These are phyloP conservation scores for Drepana falcataria DNA, from an alignment of 2,888 invertebrate genomes.

Conservation along the genomic window DNA sequence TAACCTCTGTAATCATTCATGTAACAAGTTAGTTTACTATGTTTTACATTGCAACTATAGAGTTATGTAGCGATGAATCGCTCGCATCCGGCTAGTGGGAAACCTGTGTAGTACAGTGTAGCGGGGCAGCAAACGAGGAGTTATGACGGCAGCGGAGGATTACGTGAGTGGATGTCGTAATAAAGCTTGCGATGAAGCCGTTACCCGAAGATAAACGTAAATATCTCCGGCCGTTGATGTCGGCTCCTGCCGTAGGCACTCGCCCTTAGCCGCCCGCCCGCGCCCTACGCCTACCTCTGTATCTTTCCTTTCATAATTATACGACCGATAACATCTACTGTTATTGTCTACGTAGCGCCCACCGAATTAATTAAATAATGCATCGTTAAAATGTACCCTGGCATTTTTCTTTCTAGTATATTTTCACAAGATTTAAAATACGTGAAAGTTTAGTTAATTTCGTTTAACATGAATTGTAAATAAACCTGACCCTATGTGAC, in stretches of 20 bases:
- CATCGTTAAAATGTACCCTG: conserved; percentile 3
- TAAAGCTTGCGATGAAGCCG: conserved; percentile 79
- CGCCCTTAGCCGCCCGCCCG: conserved; percentile 27
- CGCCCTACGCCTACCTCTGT: conserved; percentile 35
- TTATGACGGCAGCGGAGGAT: conserved; percentile 76
- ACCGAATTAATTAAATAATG: conserved; percentile 15
- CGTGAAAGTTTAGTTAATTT: too few relatives aligned
- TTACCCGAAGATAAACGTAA: conserved; percentile 78
- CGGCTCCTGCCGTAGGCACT: conserved; percentile 25
- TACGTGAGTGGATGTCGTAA: conserved; percentile 79
- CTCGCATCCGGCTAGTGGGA: conserved; percentile 50
- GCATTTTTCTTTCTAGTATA: too few relatives aligned
- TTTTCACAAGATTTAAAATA: too few relatives aligned
- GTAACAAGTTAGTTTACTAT: too few relatives aligned
- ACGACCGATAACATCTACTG: conserved; percentile 31
- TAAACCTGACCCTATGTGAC: not conserved
- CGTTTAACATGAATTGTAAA: conserved; percentile 3
- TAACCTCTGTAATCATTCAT: too few relatives aligned
- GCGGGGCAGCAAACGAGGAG: conserved; percentile 71
- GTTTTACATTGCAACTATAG: conserved; percentile 11
- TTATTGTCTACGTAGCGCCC: conserved; percentile 15
- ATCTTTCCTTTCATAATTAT: conserved; percentile 38
- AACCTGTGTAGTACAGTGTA: conserved; percentile 70
- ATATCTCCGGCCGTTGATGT: conserved; percentile 69
- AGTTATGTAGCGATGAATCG: conserved; percentile 37